Base-by-base conservation (phyloP, 2,888 invertebrate species). In the Catocala sponsa region DNA sequence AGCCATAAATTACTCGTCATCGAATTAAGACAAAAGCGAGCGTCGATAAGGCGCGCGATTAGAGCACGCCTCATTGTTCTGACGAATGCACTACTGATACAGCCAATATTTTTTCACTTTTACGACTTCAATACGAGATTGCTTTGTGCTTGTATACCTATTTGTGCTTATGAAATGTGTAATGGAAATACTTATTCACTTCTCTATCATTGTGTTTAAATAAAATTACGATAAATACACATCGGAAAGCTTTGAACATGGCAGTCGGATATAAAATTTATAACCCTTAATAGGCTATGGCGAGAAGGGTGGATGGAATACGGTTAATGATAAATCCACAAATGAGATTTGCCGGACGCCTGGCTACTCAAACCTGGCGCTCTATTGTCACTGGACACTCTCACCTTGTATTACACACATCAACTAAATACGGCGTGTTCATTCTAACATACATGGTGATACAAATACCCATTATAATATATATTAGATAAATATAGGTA, bases 301-400 rank as follows among this genome's bases (percentile, higher is more conserved):
- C 84, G 85, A 85, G 84, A 89, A 89, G 94, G 94, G 93, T 91
- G 91, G 86, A 88, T 91, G 91, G 90, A 93, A 94, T 92, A 90
- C 91, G 90, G 92, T 92, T 94, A 93, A 94, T 94, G 93, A 94
- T 93, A 94, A 94, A 92, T 93, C 93, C 93, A 91, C 92, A 94
- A 94, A 94, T 94, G 93, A 94, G 94, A 94, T 94, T 94, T 93
- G 91, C 90, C 84, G 92, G 92, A 90, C 93, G 89, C 86, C 89
- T 89, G 93, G 90, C 92, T 91, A 94, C 94, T 94, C 92, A 86
- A 91, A 90, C 89, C 87, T 89, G 86, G 87, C 87, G 85, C 79
- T 74, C 90, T 74, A 92, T 94, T 94, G 93, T 94, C 88, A 90
- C 83, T 85, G 89, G 88, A 90, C 89, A 91, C 91, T 86, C 82